These are phyloP conservation scores for Pogonocherus hispidulus DNA, from an alignment of 2,888 invertebrate genomes.

Conservation along the genomic window DNA sequence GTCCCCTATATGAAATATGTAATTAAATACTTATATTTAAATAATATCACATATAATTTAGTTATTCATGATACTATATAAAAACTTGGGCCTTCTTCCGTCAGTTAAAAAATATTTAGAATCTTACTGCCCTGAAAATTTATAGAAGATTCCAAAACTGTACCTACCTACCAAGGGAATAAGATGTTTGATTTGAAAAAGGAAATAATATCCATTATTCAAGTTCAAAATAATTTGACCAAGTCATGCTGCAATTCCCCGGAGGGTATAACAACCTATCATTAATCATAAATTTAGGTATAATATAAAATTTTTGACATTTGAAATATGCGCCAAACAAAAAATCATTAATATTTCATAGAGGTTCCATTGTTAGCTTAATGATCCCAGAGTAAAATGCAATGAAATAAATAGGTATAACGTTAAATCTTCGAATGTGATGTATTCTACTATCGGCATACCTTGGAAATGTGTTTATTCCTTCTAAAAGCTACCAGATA, in stretches of 20 bases:
- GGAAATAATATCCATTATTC: slow-evolving; percentile 60
- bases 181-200: slow-evolving; percentile 43
- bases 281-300: slow-evolving; percentile 69
- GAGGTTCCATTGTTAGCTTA: slow-evolving; percentile 66
- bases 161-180: slow-evolving; percentile 50
- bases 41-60: no score
- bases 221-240: slow-evolving; percentile 60
- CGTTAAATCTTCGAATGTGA: slow-evolving; percentile 35
- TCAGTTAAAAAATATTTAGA: slow-evolving; percentile 51
- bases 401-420: slow-evolving; percentile 46
- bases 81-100: no score
- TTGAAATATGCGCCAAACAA: slow-evolving; percentile 66
- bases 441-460: slow-evolving; percentile 40
- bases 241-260: slow-evolving; percentile 65
- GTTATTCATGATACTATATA: no score
- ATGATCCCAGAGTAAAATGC: slow-evolving; percentile 59
- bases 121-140: slow-evolving; percentile 63
- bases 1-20: no score
- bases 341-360: slow-evolving; percentile 72
- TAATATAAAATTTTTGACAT: slow-evolving; percentile 68
- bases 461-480: slow-evolving; percentile 43
- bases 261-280: slow-evolving; percentile 64
- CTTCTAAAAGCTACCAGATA: slow-evolving; percentile 43
- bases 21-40: no score
- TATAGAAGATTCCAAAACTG: slow-evolving; percentile 62